These are phyloP conservation scores for Chaetodon trifascialis DNA, from an alignment of 2,113 vertebrate genomes.

Conservation along the genomic window DNA sequence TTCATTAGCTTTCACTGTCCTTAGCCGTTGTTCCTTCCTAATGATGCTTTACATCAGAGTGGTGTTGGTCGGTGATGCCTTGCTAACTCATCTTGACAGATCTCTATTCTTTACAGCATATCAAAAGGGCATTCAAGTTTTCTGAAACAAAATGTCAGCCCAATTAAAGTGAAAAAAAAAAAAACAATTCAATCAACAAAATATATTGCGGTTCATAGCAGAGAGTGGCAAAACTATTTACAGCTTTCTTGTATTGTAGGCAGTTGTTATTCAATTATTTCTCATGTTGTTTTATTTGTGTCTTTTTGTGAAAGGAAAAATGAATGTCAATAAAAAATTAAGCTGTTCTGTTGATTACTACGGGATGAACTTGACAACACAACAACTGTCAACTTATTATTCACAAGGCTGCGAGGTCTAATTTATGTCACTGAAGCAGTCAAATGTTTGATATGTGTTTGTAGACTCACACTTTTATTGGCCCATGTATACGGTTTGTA, in stretches of 20 bases:
- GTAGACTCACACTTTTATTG: neutral
- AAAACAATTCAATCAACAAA: neutral
- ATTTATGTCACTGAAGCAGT: neutral
- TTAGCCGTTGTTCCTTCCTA: slow-evolving; percentile 38
- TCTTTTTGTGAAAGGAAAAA: neutral
- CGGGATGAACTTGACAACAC: neutral
- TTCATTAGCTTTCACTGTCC: slow-evolving; percentile 61
- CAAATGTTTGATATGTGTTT: neutral
- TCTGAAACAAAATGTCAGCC: neutral
- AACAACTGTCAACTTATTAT: neutral
- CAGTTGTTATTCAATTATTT: neutral
- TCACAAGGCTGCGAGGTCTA: neutral
- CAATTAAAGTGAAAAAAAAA: neutral
- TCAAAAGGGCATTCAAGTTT: slow-evolving; percentile 11
- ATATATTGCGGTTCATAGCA: slow-evolving; percentile 10
- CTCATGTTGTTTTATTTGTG: neutral
- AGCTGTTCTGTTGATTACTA: neutral
- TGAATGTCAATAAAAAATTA: neutral
- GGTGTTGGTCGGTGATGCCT: slow-evolving; percentile 7
- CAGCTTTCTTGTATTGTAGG: neutral
- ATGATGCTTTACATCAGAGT: slow-evolving; percentile 43
- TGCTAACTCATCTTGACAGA: slow-evolving; percentile 26
- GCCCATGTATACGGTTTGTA: neutral
- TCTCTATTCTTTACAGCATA: neutral
- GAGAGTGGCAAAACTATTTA: neutral